Evolutionary conservation across 2,888 invertebrate genomes (phyloP).

Genomic region (Belgica antarctica): DNA sequence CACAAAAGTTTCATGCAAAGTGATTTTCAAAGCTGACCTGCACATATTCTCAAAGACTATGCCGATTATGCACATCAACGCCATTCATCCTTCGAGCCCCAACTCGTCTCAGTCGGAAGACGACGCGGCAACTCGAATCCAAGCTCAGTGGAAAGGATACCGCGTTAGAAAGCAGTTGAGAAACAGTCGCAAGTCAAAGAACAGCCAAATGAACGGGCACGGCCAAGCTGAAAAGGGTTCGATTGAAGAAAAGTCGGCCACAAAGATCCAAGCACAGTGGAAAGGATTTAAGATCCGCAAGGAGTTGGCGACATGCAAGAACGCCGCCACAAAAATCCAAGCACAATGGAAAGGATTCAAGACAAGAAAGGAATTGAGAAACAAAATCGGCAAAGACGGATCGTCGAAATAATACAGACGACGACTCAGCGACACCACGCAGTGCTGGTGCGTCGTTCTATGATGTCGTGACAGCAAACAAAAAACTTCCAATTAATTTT

Average conservation of each 20-base stretch:
- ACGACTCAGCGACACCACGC: neutral
- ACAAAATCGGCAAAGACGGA: neutral
- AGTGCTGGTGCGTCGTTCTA: neutral
- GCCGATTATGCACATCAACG: conserved; percentile 52
- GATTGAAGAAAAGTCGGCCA: conserved; percentile 53
- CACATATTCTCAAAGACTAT: too few species aligned
- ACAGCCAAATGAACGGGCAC: conserved; percentile 33
- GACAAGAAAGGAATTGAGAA: conserved; percentile 52
- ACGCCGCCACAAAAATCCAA: conserved; percentile 56
- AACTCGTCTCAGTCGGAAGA: conserved; percentile 52
- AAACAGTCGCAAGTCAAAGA: conserved; percentile 46
- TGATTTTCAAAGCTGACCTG: conserved; percentile 13
- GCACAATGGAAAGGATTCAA: conserved; percentile 56
- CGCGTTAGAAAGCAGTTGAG: conserved; percentile 57
- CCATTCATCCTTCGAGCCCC: conserved; percentile 52
- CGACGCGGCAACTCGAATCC: conserved; percentile 59
- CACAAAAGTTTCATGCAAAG: conserved; percentile 5
- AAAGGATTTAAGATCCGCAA: conserved; percentile 55
- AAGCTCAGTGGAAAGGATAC: conserved; percentile 60
- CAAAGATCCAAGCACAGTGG: conserved; percentile 55
- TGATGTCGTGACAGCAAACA: neutral
- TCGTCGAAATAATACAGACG: neutral
- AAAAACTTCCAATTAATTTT: conserved; percentile 14
- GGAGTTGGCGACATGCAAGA: conserved; percentile 51
- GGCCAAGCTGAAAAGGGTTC: conserved; percentile 45